phyloP scores from a whole-genome alignment of 2,797 vertebrate genomes.

The Leuciscus waleckii region DNA sequence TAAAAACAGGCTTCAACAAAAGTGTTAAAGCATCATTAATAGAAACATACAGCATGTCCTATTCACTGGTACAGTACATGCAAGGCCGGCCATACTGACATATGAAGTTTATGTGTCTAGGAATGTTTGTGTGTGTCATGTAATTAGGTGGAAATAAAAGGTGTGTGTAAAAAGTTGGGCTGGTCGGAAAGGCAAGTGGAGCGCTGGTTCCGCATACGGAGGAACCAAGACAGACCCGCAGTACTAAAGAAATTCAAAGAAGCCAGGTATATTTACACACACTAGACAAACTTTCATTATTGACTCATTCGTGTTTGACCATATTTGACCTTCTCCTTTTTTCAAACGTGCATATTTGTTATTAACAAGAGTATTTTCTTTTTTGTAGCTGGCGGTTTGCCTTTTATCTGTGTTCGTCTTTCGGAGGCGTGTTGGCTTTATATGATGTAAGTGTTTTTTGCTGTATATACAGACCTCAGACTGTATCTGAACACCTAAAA shows the following conservation, averaged over 20 bases:
- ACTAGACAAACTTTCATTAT: constrained; percentile 8
- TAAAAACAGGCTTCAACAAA: background rate
- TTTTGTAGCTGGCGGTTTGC: constrained; percentile 89
- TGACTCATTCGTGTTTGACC: background rate
- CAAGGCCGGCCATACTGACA: background rate
- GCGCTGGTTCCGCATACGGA: constrained; percentile 88
- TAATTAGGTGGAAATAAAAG: constrained; percentile 81
- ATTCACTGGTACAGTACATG: background rate
- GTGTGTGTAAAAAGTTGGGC: constrained; percentile 89
- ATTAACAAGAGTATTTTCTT: constrained; percentile 49
- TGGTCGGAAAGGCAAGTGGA: constrained; percentile 82
- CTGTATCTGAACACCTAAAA: background rate
- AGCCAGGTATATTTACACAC: constrained; percentile 78
- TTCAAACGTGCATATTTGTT: constrained; percentile 35
- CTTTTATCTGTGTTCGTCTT: constrained; percentile 86
- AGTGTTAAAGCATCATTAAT: background rate
- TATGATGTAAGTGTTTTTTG: constrained; percentile 86
- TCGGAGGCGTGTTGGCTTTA: constrained; percentile 85
- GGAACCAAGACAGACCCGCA: constrained; percentile 86
- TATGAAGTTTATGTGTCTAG: background rate
- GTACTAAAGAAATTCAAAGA: constrained; percentile 89
- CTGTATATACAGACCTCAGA: background rate
- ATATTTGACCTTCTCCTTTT: background rate
- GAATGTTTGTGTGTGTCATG: constrained; percentile 20
- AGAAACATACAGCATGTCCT: background rate